Evolutionary conservation across 2,888 invertebrate genomes (phyloP).

Genomic region (Pseudeuparius sepicola): DNA sequence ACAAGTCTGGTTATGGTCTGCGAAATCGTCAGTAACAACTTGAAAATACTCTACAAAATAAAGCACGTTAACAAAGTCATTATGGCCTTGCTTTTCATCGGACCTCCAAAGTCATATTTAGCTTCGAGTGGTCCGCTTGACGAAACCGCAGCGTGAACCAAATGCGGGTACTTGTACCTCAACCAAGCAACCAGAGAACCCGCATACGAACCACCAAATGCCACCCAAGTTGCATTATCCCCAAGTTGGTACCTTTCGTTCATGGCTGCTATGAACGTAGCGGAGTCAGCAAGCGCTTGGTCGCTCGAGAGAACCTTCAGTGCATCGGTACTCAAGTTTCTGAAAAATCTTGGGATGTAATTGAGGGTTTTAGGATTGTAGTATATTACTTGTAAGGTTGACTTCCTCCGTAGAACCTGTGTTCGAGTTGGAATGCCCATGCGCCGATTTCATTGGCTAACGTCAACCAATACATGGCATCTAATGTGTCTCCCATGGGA

Average conservation of each 20-base stretch:
- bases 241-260: slow-evolving; percentile 52
- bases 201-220: slow-evolving; percentile 92
- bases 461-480: too few species aligned
- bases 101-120: slow-evolving; percentile 72
- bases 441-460: slow-evolving; percentile 72
- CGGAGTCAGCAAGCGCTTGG: slow-evolving; percentile 79
- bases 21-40: too few species aligned
- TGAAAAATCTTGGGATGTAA: too few species aligned
- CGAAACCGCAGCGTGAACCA: slow-evolving; percentile 77
- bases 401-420: slow-evolving; percentile 89
- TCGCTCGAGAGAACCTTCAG: slow-evolving; percentile 68
- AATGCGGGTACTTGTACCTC: slow-evolving; percentile 77
- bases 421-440: slow-evolving; percentile 79
- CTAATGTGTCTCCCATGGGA: too few species aligned
- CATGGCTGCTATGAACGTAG: slow-evolving; percentile 68
- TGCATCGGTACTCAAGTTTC: slow-evolving; percentile 72
- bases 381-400: slow-evolving; percentile 61
- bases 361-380: too few species aligned
- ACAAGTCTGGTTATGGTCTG: slow-evolving; percentile 45
- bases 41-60: too few species aligned
- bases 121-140: slow-evolving; percentile 85
- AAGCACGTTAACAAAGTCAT: too few species aligned
- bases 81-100: too few species aligned
- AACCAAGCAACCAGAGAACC: slow-evolving; percentile 90
- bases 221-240: slow-evolving; percentile 68